Conservation (phyloP, 2,113 vertebrate species). For the Ophiodon elongatus region DNA sequence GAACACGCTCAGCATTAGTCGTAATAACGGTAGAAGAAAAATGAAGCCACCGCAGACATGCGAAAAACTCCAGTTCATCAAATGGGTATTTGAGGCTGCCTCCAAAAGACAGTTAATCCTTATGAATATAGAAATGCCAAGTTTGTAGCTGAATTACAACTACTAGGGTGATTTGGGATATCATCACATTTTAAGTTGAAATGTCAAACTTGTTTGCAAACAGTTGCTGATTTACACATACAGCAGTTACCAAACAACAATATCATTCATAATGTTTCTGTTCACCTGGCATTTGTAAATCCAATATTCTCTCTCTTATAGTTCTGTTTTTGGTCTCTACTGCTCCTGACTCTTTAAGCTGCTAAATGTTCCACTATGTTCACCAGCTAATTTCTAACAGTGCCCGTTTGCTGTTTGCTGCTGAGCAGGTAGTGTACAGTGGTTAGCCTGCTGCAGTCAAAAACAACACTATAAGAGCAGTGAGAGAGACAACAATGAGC, state of each 20-base stretch:
- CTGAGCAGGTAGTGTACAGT: neutral
- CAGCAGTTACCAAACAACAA: neutral
- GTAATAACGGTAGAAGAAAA: too few relatives aligned
- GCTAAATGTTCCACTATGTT: neutral
- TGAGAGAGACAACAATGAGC: neutral
- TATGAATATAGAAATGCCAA: too few relatives aligned
- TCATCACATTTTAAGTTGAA: neutral
- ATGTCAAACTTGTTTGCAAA: neutral
- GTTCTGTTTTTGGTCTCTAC: neutral
- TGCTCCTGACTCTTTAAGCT: neutral
- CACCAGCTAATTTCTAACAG: neutral
- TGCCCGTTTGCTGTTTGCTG: neutral
- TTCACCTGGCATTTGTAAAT: neutral
- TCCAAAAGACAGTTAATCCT: neutral
- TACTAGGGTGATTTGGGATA: neutral
- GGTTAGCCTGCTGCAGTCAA: neutral
- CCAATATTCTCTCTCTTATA: neutral
- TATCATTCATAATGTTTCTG: neutral
- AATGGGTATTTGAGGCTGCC: neutral
- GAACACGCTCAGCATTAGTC: too few relatives aligned
- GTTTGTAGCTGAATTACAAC: too few relatives aligned
- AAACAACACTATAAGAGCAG: neutral
- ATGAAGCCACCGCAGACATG: too few relatives aligned
- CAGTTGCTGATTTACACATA: neutral
- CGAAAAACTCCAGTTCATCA: neutral